Conservation (phyloP, 2,888 invertebrate species). For the Himalopsyche japonica region DNA sequence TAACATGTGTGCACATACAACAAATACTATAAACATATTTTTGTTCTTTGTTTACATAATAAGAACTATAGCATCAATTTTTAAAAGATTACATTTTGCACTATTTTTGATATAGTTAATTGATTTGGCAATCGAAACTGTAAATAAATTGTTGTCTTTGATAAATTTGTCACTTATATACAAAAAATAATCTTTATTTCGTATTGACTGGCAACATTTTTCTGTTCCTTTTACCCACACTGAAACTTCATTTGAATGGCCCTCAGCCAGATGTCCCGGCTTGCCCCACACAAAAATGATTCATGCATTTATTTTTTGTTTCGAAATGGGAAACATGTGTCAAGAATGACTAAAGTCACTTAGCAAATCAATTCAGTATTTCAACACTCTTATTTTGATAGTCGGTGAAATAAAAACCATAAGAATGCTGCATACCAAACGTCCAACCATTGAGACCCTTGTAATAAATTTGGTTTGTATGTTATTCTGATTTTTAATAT, state of each 20-base stretch:
- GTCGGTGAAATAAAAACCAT: not conserved
- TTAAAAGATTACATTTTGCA: too few species aligned
- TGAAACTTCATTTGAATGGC: not conserved
- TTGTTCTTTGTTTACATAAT: too few species aligned
- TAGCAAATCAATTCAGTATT: not conserved
- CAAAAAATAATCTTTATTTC: too few species aligned
- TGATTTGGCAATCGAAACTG: too few species aligned
- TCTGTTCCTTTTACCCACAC: too few species aligned
- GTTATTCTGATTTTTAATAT: not conserved
- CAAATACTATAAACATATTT: too few species aligned
- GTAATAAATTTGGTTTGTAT: not conserved
- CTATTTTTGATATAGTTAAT: too few species aligned
- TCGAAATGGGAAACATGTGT: not conserved
- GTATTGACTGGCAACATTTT: too few species aligned
- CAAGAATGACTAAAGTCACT: not conserved
- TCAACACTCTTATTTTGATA: not conserved
- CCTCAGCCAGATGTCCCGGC: not conserved
- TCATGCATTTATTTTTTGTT: not conserved
- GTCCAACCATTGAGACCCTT: not conserved
- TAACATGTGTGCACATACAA: too few species aligned
- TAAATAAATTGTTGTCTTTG: too few species aligned
- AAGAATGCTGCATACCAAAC: not conserved
- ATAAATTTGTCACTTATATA: too few species aligned
- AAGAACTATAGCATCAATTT: too few species aligned
- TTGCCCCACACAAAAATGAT: not conserved